Evolutionary conservation across 2,888 invertebrate genomes (phyloP).

Genomic region (Leptinotarsa peninsularis): DNA sequence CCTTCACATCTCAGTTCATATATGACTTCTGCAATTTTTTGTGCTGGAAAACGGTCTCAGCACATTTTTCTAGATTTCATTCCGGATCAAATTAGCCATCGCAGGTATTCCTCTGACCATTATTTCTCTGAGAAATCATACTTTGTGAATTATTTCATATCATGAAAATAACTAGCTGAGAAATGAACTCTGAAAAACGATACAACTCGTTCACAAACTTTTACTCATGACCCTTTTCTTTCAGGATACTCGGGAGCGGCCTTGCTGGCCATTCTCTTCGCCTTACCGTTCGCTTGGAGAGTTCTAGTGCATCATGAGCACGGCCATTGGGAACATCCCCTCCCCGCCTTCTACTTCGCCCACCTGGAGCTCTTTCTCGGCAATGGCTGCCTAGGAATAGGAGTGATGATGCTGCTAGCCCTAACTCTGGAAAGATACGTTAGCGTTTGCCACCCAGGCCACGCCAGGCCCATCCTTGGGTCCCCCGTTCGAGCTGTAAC

Average conservation of each 20-base stretch:
- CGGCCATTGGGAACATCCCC: conserved; percentile 74
- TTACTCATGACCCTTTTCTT: conserved; percentile 51
- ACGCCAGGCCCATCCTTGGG: conserved; percentile 72
- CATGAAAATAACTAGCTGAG: too few species aligned
- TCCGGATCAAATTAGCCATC: too few species aligned
- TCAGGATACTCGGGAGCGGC: conserved; percentile 83
- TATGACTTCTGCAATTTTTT: too few species aligned
- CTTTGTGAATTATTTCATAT: too few species aligned
- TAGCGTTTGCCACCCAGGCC: conserved; percentile 80
- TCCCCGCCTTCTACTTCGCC: conserved; percentile 77
- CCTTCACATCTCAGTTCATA: too few species aligned
- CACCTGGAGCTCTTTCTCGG: conserved; percentile 79
- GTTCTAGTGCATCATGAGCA: conserved; percentile 75
- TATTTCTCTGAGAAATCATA: too few species aligned
- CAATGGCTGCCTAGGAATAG: conserved; percentile 80
- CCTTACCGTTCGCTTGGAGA: conserved; percentile 76
- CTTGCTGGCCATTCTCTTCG: conserved; percentile 77
- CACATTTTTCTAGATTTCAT: too few species aligned
- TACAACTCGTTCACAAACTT: not conserved
- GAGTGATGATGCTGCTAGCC: conserved; percentile 81
- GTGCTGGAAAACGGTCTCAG: too few species aligned
- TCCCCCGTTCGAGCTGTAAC: conserved; percentile 75
- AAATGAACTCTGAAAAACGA: too few species aligned
- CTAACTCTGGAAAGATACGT: conserved; percentile 81
- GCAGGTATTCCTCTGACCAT: too few species aligned